Base-by-base conservation (phyloP, 2,888 invertebrate genomes). In the Alcis repandata region DNA sequence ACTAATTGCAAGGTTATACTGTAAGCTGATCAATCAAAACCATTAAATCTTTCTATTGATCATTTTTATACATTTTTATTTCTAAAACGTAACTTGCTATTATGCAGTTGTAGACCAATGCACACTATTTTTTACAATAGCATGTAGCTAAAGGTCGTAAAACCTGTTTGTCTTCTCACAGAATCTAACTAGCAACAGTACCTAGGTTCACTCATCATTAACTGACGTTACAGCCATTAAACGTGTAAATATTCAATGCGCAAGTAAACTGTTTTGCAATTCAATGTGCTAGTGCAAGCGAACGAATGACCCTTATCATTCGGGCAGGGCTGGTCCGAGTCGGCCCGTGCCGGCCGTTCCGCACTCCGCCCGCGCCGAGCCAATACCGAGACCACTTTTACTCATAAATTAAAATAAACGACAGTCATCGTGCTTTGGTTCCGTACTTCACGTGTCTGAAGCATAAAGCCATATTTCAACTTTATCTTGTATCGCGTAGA, bases 161-260 rank as follows among this genome's bases (percentile, higher is more conserved):
- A 79, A 84, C 82, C 78, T 63, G 83, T 83, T 84, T 79, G 71
- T 68, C 76, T 86, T 85, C 83, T 81, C 80, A 82, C 80, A 80
- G 74, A 67, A 75, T 75, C 75, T 84, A 87, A 86, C 88, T 85
- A 84, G 79, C 87, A 88, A 80, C 82, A 78, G 75, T 79, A 77
- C 79, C 1, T 49, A 17, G 22, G 49, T 36, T 77, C 80, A 79
- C 80, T 82, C 80, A 76, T 85, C 80, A 84, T 84, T 82, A 84
- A 74, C 69, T 76, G 75, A 80, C 81, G 85, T 87, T 82, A 84
- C 83, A 86, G 82, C 80, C 85, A 86, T 86, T 88, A 83, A 77
- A 80, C 79, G 80, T 82, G 85, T 90, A 89, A 90, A 90, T 90
- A 90, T 90, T 89, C 89, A 88, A 85, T 82, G 81, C 74, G 78